phyloP scores from a whole-genome alignment of 1,140 invertebrate species.

The Hyphantria cunea region DNA sequence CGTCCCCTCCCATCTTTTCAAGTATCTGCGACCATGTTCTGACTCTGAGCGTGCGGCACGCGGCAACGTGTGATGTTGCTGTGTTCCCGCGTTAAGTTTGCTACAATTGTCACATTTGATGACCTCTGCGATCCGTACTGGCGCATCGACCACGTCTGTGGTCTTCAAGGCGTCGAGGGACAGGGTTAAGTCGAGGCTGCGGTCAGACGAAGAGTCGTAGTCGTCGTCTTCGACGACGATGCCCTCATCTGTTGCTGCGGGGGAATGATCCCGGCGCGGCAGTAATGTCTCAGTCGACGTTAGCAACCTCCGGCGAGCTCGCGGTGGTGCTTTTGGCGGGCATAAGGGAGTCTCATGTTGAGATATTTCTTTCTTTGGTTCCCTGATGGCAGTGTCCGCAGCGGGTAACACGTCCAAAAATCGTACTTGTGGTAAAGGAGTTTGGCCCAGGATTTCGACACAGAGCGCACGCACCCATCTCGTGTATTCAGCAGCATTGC shows the following conservation, averaged over 20 bases:
- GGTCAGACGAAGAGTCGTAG: slow-evolving; percentile 79
- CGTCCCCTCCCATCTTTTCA: slow-evolving; percentile 74
- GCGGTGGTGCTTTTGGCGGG: slow-evolving; percentile 67
- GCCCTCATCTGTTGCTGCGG: slow-evolving; percentile 75
- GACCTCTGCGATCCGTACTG: slow-evolving; percentile 61
- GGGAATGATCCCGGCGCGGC: slow-evolving; percentile 67
- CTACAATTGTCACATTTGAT: slow-evolving; percentile 74
- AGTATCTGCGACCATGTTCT: slow-evolving; percentile 66
- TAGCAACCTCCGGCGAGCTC: slow-evolving; percentile 66
- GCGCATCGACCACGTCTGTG: slow-evolving; percentile 65
- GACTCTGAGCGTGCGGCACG: slow-evolving; percentile 62
- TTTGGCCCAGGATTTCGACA: slow-evolving; percentile 75
- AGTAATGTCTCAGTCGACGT: slow-evolving; percentile 66
- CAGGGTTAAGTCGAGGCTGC: slow-evolving; percentile 73
- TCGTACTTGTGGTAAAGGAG: slow-evolving; percentile 70
- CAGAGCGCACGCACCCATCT: slow-evolving; percentile 75
- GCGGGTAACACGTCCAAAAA: slow-evolving; percentile 72
- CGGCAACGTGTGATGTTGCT: slow-evolving; percentile 70
- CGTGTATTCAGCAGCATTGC: slow-evolving; percentile 74
- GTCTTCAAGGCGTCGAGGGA: slow-evolving; percentile 71
- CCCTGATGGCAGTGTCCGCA: slow-evolving; percentile 59
- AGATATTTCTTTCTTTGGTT: slow-evolving; percentile 62
- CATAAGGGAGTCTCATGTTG: slow-evolving; percentile 55
- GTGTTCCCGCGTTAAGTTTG: slow-evolving; percentile 58
- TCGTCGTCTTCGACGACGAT: slow-evolving; percentile 80